Percentiles rank a stretch among this genome's conserved stretches.
These are phyloP conservation scores for Burhinus bistriatus DNA, from an alignment of 2,113 vertebrate genomes.

Conservation along the genomic window DNA sequence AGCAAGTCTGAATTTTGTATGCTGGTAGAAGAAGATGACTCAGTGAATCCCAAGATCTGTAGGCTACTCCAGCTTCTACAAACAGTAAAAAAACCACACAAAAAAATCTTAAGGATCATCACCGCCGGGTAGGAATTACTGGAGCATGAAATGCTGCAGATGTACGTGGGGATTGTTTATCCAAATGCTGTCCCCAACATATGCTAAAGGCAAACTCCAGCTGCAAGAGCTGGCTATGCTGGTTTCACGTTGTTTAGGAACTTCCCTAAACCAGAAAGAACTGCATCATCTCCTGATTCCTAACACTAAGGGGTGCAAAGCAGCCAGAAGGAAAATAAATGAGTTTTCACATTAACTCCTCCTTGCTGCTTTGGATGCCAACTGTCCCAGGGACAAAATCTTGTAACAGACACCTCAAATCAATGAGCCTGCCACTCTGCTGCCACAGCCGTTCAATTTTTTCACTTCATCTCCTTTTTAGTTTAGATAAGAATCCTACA, in stretches of 20 bases:
- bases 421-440: neutral
- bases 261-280: neutral
- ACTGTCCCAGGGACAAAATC: neutral
- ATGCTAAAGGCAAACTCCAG: neutral
- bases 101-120: neutral
- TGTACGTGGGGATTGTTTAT: constrained; percentile 5
- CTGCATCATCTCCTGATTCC: neutral
- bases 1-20: neutral
- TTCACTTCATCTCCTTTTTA: neutral
- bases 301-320: neutral
- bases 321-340: neutral
- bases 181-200: neutral
- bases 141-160: constrained; percentile 38
- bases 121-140: neutral
- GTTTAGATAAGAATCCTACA: neutral
- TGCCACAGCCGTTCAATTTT: neutral
- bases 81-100: neutral
- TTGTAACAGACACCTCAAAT: neutral
- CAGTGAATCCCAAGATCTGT: neutral
- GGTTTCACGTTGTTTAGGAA: neutral
- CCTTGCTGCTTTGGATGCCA: neutral
- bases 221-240: neutral
- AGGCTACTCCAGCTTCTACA: neutral
- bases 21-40: neutral
- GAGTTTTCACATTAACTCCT: neutral